Percentiles rank a stretch among this genome's conserved stretches.
Evolutionary conservation across 2,888 invertebrate species (phyloP).

Genomic region (Thalpophila matura): DNA sequence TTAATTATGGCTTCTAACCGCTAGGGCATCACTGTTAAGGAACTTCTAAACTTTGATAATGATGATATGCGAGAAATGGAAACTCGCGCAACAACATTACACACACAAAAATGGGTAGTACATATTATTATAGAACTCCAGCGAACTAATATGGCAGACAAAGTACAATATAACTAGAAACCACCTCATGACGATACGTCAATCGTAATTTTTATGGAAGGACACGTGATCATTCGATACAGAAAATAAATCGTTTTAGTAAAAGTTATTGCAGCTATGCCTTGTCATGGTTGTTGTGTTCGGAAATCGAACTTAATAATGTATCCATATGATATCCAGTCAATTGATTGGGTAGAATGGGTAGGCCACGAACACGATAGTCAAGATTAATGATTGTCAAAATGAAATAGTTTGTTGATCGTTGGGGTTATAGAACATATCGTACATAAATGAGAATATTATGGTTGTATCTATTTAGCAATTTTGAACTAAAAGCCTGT

Average conservation of each 20-base stretch:
- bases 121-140: conserved; percentile 24
- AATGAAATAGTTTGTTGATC: conserved; percentile 66
- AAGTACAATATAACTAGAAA: conserved; percentile 26
- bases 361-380: too few species aligned
- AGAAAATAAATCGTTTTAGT: conserved; percentile 66
- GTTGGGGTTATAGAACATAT: conserved; percentile 7
- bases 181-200: conserved; percentile 45
- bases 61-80: conserved; percentile 74
- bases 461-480: not conserved
- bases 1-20: conserved; percentile 84
- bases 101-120: conserved; percentile 43
- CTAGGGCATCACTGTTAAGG: conserved; percentile 73
- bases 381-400: conserved; percentile 79
- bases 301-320: conserved; percentile 72
- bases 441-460: not conserved
- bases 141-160: not conserved
- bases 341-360: conserved; percentile 77
- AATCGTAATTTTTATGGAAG: conserved; percentile 32
- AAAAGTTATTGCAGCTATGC: conserved; percentile 42
- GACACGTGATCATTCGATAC: conserved; percentile 61
- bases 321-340: conserved; percentile 73
- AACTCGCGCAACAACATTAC: conserved; percentile 63
- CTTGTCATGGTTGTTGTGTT: conserved; percentile 63
- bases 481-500: not conserved
- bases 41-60: conserved; percentile 78